These are phyloP conservation scores for Drosophila vallismaia DNA, from an alignment of 2,888 invertebrate species.

Conservation along the genomic window DNA sequence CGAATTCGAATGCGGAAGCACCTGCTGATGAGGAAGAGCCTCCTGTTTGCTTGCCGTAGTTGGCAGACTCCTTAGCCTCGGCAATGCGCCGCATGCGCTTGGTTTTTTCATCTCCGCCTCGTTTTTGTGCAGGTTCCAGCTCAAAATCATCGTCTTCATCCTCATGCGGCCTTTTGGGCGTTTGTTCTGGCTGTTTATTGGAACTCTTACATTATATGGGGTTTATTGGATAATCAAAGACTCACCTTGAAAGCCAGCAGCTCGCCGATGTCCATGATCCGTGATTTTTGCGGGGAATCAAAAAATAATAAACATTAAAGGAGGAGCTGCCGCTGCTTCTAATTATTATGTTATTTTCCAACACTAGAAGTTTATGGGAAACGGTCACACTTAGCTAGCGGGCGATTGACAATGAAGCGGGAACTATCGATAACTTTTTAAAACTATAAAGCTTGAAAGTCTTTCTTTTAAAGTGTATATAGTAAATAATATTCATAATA, in stretches of 20 bases:
- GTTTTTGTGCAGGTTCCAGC: constrained; percentile 85
- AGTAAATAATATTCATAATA: too few species aligned
- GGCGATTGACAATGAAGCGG: neutral
- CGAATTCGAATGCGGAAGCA: constrained; percentile 63
- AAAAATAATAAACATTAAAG: constrained; percentile 11
- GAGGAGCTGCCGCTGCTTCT: constrained; percentile 3
- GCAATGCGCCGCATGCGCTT: constrained; percentile 87
- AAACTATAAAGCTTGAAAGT: neutral
- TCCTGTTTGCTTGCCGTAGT: constrained; percentile 80
- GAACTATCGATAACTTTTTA: neutral
- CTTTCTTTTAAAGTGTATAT: too few species aligned
- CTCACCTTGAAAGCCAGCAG: constrained; percentile 86
- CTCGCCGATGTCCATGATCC: constrained; percentile 86
- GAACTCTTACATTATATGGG: too few species aligned
- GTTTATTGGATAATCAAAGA: constrained; percentile 14
- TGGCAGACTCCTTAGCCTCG: constrained; percentile 85
- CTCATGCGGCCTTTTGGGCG: constrained; percentile 88
- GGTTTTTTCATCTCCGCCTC: constrained; percentile 85
- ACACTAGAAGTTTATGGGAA: neutral
- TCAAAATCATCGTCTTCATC: constrained; percentile 86
- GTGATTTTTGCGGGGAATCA: constrained; percentile 20
- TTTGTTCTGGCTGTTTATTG: constrained; percentile 89
- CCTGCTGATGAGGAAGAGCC: constrained; percentile 77
- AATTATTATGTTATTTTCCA: neutral
- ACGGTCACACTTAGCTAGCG: neutral